Conservation (phyloP, 1,140 invertebrate genomes). For the Cryptotermes secundus region DNA sequence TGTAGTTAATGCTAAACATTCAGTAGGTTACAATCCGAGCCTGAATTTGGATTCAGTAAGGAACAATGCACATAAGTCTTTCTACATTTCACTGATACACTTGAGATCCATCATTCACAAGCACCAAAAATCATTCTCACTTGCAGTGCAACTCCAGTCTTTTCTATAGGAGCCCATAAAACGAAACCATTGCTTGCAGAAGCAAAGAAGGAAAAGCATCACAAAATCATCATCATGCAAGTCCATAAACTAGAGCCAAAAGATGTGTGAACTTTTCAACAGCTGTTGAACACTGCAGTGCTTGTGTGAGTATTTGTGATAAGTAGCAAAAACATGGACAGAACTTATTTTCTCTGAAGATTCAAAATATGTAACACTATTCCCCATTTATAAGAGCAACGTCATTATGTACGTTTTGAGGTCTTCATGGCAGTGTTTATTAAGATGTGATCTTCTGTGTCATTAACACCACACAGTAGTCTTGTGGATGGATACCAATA, state of each 20-base stretch:
- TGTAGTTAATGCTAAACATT: background rate
- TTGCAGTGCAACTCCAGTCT: background rate
- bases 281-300: background rate
- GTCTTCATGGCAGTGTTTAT: too few relatives aligned
- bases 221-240: background rate
- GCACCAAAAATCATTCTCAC: background rate
- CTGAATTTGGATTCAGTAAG: background rate
- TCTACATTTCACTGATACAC: background rate
- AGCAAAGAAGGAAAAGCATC: background rate
- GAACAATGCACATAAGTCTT: background rate
- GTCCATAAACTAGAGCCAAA: background rate
- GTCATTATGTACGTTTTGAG: too few relatives aligned
- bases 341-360: too few relatives aligned
- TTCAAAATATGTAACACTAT: too few relatives aligned
- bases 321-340: background rate
- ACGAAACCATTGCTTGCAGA: background rate
- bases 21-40: background rate
- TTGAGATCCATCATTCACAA: background rate
- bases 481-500: too few relatives aligned
- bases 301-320: too few relatives aligned
- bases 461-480: too few relatives aligned
- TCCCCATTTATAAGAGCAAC: too few relatives aligned
- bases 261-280: background rate
- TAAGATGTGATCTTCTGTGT: too few relatives aligned
- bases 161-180: background rate